phyloP scores from a whole-genome alignment of 2,113 vertebrate species.

The Labeo catla region DNA sequence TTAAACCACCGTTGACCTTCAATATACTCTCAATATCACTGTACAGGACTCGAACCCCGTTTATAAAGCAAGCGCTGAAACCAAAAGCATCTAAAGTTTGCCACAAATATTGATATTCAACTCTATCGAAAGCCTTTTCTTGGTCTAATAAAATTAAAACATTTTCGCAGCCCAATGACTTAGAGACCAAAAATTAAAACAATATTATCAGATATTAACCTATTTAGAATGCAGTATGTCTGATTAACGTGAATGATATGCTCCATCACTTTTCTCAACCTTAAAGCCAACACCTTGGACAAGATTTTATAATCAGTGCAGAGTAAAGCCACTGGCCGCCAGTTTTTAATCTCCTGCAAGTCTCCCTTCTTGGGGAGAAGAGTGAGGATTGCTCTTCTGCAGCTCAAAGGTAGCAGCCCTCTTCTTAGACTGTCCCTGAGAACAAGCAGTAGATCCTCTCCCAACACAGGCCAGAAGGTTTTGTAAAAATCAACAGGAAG shows the following conservation, averaged over 20 bases:
- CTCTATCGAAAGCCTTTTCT: neutral
- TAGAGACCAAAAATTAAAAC: constrained; percentile 4
- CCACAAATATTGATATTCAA: constrained; percentile 9
- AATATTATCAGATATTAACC: constrained; percentile 7
- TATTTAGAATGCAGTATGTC: neutral
- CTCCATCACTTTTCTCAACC: constrained; percentile 11
- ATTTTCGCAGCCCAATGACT: neutral
- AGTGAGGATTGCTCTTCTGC: no score
- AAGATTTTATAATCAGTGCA: no score
- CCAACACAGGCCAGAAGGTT: no score
- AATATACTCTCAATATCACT: neutral
- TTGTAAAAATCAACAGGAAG: no score
- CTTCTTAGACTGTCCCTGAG: no score
- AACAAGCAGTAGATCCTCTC: no score
- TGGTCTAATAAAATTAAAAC: neutral
- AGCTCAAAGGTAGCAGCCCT: no score
- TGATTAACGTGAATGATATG: neutral
- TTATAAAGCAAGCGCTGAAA: neutral
- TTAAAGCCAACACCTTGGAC: neutral
- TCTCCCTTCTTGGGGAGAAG: no score
- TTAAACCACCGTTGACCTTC: neutral
- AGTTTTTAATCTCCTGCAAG: no score
- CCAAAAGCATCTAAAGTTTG: neutral
- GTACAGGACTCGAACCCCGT: neutral
- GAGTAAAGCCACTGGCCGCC: no score